Evolutionary conservation across 23 tunicate species (phyloP).

Genomic region (Trididemnum miniatum): DNA sequence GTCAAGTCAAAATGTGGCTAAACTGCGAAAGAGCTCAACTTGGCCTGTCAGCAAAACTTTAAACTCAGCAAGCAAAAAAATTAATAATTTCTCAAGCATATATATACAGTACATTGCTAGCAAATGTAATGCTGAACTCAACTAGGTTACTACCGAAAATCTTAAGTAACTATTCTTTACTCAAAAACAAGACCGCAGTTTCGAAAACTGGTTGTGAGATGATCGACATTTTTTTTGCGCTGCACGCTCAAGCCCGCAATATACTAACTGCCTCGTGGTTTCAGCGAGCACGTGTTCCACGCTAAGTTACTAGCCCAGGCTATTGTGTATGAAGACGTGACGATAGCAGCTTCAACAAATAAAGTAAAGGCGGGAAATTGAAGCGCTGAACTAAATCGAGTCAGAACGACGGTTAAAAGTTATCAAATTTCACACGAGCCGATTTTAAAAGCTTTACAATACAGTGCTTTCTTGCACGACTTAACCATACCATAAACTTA

Average conservation of each 20-base stretch:
- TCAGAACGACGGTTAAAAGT: not conserved
- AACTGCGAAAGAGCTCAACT: too few species aligned
- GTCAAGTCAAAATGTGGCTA: too few species aligned
- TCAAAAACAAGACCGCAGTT: too few species aligned
- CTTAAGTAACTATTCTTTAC: too few species aligned
- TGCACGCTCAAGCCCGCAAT: not conserved
- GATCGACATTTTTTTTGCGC: too few species aligned
- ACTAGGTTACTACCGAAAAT: too few species aligned
- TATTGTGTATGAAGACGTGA: constrained; percentile 4
- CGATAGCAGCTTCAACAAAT: not conserved
- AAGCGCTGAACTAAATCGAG: not conserved
- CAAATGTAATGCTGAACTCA: too few species aligned
- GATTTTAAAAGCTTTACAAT: not conserved
- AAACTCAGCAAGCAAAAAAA: too few species aligned
- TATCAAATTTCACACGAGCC: not conserved
- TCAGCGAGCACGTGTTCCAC: constrained; percentile 4
- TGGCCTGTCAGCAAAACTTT: too few species aligned
- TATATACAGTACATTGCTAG: too few species aligned
- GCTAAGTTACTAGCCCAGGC: not conserved
- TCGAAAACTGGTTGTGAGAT: too few species aligned
- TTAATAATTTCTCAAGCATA: too few species aligned
- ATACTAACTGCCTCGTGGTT: constrained; percentile 7
- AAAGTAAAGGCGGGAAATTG: constrained; percentile 23
- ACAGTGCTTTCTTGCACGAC: not conserved
- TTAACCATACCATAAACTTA: not conserved